Evolutionary conservation across 2,888 invertebrate species (phyloP), one percentile per base, ranked within the genome.

Genomic region (Epinotia brunnichana): DNA sequence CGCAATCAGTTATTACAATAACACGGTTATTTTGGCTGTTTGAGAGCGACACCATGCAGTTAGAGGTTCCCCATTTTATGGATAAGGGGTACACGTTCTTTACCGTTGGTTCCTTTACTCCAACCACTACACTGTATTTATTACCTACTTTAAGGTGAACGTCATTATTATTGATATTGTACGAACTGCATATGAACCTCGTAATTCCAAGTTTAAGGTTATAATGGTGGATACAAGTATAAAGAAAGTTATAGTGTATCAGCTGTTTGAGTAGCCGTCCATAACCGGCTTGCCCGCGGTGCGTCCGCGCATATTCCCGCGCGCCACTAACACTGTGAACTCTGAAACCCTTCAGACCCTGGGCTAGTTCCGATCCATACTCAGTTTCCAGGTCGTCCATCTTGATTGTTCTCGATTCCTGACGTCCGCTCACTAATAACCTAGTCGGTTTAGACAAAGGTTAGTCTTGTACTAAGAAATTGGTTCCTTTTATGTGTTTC

Each of bases 331-430:
- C 74, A 72, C 64, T 66, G 69, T 74, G 74, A 74, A 74, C 74
- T 74, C n/a, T 59, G 62, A 19, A 69, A 61, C 69, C 73, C 73
- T 70, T 67, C 56, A 73, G 73, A 44, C 60, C 72, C 62, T 51
- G 57, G 61, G 53, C 67, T 53, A 59, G 41, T 71, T 53, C 67
- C 67, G 72, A 62, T 66, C 70, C 67, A 53, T 67, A 71, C 44
- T 64, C 60, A 67, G 62, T 56, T 57, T 41, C n/a, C 29, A 64
- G 59, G 67, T 48, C 71, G 74, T 74, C 67, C 75, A 78, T 79
- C 77, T 72, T 70, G 77, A 76, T 77, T 76, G 77, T 76, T 70
- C 67, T 24, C 69, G 41, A 73, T 73, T 41, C 63, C 24, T 21
- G 41, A 63, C 68, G 61, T 21, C 51, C 51, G 24, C 13, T 19